Evolutionary conservation across 2,888 invertebrate genomes (phyloP), one percentile per base, ranked within the genome.

Genomic region (Aricia artaxerxes): DNA sequence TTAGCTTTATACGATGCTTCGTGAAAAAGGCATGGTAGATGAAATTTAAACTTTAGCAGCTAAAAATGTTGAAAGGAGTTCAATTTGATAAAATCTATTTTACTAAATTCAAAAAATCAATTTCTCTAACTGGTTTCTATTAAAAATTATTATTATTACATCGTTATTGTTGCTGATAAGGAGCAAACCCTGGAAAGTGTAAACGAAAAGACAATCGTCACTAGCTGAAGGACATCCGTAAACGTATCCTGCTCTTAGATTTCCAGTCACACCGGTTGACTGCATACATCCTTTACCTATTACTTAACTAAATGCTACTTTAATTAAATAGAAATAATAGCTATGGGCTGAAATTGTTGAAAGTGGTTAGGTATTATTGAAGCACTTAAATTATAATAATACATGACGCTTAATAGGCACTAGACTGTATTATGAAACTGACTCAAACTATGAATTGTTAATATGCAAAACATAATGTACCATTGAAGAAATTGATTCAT

Each of bases 191-290:
- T 57, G 16, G 4, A 57, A 53, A 57, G 13, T 16, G 16, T 16
- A 13, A 4, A 57, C 57, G 57, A 57, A 57, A 57, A 57, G 57
- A 57, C 57, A 57, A 69, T 16, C 35, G 5, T 13, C 35, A 35
- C 13, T 16, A 69, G 16, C 69, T 69, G 69, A 69, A 69, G 35
- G 35, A 69, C 69, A 69, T 69, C 69, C 69, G 69, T 4, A 1
- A 69, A 13, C 69, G 35, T 69, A 38, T 69, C 69, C 69, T 69
- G 69, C 69, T 69, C 35, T 13, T 35, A 35, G 69, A 38, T 69
- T 38, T 69, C 69, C 69, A 69, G 69, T 69, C 35, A 69, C 69
- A 69, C 69, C 69, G 69, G 69, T 69, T 69, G 38, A n/a, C n/a
- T 38, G 69, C 69, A 64, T 31, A 3, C 64, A 69, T 69, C 64